Evolutionary conservation across 2,888 invertebrate genomes (phyloP), one percentile per base, ranked within the genome.

Genomic region (Drosophila kanekoi): DNA sequence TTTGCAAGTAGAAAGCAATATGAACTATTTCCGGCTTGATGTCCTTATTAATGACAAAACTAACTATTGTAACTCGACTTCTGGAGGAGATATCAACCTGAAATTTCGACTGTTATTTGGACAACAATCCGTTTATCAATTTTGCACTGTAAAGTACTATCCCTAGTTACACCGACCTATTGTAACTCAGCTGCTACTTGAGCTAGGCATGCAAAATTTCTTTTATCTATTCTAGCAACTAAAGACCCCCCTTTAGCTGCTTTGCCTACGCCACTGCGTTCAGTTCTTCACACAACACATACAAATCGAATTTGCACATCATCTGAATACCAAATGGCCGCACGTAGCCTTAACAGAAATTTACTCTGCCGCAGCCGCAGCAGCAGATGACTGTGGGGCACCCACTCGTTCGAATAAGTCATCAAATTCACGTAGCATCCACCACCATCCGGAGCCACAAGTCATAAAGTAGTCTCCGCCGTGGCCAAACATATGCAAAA

Each of bases 271-370:
- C 28, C 28, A 8, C 8, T 28, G 28, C 28, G 45, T 35, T 32
- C 9, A 16, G 60, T 67, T 65, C 54, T 68, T 60, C 69, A 71
- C 60, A 77, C 57, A 73, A 80, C 77, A 81, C 79, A 79, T 70
- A 87, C 89, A 84, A 90, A 90, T 86, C 89, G 88, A 91, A 89
- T 89, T 89, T 89, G 91, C 90, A 90, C 91, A 90, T 91, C 91
- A 91, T 91, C 91, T 91, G 91, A 91, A 91, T 91, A 91, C 90
- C 90, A 91, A 91, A 91, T 91, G 87, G 74, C 69, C 84, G 85
- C 90, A 91, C 90, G 91, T 91, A 91, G 72, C 63, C 56, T 45
- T 20, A 53, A 48, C 52, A 41, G 68, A 69, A 69, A 67, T 70
- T 48, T 67, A 58, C 59, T 64, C 68, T 61, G 60, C 72, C 37